Base-by-base conservation (phyloP, 1,140 invertebrate genomes). In the Drosophila parabipectinata region DNA sequence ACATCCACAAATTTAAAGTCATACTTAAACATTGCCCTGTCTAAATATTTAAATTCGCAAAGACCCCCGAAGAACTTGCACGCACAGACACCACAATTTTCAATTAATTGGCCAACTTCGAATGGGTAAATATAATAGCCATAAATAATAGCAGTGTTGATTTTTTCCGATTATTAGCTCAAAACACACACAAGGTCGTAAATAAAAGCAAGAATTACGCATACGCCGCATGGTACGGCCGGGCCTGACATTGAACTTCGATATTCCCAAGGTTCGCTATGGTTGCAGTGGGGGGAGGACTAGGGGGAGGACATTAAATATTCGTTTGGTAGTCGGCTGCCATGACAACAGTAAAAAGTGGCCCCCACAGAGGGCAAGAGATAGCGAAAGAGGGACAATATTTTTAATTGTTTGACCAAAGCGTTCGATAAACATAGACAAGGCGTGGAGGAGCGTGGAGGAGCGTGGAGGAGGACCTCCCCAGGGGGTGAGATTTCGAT, bases 221-320 rank as follows among this genome's bases (percentile, higher is more conserved):
- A 85, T 85, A 87, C 82, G 82, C 58, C 71, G 57, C 60, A 8
- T 80, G 51, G 58, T 44, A 47, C 75, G 8, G 0, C 26, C 15
- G 39, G 68, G 60, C 34, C 71, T 85, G 82, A 88, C 82, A 85
- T 85, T 85, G 82, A 85, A 85, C 82, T 85, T 78, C 78, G 74
- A 85, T 78, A 77, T 52, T 10, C 15, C 39, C 68, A 81, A 84
- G 81, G 80, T 77, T 77, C 62, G 24, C 51, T 21, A 21, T 21
- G 21, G 21, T 21, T 21, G 21, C 21, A 21, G 21, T 21, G 3
- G 58, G 50, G 60, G 30, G 54, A 58, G 7, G 21, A 14, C 1
- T 26, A 12, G 45, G 26, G 34, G 37, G 45, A 41, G 15, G 47
- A 57, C 75, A 85, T 85, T 87, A 78, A 76, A 85, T 87, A 85